Evolutionary conservation across 2,113 vertebrate genomes (phyloP).

Genomic region (Laticauda colubrina): DNA sequence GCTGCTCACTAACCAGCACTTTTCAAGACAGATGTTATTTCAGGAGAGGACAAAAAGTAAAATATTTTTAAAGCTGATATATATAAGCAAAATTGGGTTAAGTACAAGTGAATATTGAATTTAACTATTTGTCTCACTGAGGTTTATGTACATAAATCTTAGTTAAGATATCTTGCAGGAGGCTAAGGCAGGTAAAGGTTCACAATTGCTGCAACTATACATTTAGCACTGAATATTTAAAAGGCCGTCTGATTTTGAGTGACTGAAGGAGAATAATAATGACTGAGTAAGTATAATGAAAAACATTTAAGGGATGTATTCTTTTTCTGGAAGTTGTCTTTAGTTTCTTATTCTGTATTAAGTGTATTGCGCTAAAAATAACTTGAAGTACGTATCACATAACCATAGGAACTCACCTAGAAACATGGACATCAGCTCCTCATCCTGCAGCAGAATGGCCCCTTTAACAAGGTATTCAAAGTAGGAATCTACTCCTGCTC

Average conservation of each 20-base stretch:
- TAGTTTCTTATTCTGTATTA: neutral
- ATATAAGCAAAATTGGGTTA: neutral
- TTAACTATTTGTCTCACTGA: neutral
- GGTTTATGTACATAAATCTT: neutral
- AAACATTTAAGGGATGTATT: neutral
- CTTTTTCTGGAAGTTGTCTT: neutral
- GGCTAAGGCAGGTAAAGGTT: neutral
- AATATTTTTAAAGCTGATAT: neutral
- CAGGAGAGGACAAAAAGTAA: neutral
- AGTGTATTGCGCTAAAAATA: neutral
- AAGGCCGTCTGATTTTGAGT: neutral
- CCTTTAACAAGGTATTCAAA: constrained; percentile 98
- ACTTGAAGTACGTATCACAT: neutral
- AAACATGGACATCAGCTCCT: constrained; percentile 91
- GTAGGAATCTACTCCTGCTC: constrained; percentile 95
- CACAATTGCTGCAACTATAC: neutral
- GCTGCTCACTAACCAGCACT: neutral
- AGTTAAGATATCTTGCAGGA: neutral
- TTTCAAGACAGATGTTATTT: neutral
- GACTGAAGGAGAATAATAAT: neutral
- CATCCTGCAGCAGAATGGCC: constrained; percentile 91
- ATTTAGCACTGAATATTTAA: neutral
- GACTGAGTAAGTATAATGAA: neutral
- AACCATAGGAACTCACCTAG: constrained; percentile 70
- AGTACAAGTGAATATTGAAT: neutral